Conservation (phyloP, 2,113 vertebrate genomes). For the Pelecanoides urinatrix region DNA sequence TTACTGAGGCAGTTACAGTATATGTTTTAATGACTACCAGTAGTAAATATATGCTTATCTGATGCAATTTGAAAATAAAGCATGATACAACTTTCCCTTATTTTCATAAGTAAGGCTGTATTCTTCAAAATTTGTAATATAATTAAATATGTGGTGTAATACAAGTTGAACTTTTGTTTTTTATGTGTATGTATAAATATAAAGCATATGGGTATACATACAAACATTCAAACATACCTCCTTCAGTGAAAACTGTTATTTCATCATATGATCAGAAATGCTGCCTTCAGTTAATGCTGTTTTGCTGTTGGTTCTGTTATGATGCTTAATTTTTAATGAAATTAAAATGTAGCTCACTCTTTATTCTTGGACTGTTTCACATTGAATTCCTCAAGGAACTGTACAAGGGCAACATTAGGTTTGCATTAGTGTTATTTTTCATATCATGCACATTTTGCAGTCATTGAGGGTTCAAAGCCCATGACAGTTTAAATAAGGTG, state of each 20-base stretch:
- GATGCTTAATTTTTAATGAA: constrained; percentile 60
- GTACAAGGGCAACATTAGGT: not conserved
- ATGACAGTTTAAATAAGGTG: not conserved
- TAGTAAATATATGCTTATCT: not conserved
- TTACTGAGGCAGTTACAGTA: not conserved
- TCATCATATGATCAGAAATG: not conserved
- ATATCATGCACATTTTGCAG: not conserved
- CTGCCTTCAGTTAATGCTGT: constrained; percentile 50
- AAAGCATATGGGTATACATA: not conserved
- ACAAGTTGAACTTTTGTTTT: not conserved
- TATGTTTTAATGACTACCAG: not conserved
- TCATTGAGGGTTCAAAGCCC: not conserved
- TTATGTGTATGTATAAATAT: not conserved
- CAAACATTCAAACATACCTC: constrained; percentile 10
- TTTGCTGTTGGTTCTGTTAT: constrained; percentile 43
- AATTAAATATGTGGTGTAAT: constrained; percentile 33
- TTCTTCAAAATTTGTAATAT: not conserved
- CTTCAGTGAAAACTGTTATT: constrained; percentile 52
- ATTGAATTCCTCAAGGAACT: constrained; percentile 39
- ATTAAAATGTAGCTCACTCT: constrained; percentile 31
- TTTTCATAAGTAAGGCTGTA: constrained; percentile 17
- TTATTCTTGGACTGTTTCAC: constrained; percentile 31
- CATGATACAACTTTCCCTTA: not conserved
- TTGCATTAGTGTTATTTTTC: constrained; percentile 32
- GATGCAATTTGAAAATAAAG: not conserved